Evolutionary conservation across 2,797 vertebrate genomes (phyloP), one percentile per base, ranked within the genome.

Genomic region (Anguilla obscura): DNA sequence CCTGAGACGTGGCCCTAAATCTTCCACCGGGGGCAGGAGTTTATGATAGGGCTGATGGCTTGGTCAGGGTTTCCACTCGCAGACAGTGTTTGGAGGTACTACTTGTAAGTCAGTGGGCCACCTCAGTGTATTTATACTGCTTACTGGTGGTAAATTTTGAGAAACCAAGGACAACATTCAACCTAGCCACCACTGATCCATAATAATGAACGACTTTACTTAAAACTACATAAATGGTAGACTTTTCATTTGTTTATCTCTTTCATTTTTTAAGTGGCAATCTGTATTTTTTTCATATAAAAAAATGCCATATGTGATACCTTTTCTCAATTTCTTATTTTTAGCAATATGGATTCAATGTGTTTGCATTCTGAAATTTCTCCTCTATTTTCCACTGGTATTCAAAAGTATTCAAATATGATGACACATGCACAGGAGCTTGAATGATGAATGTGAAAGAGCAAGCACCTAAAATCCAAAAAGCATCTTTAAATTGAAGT

Each of bases 61-160:
- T 79, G 16, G 33, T 79, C 33, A 79, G 33, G 40, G 40, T 48
- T 82, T 82, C 79, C 2, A 50, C 79, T n/a, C 18, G 9, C 79
- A 82, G 40, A 30, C 79, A 82, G 50, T 79, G 33, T 24, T 82
- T 82, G 48, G 18, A 82, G 79, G 27, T 12, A 50, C 40, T 24
- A 82, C 40, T 48, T 82, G 79, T 82, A 50, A 48, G 45, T 82
- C 40, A 82, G 79, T 48, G 40, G 79, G 45, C 79, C 79, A 45
- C 45, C 21, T 24, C 5, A 50, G 24, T n/a, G 18, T 82, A 18
- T 45, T 36, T 80, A 30, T 48, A 21, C 27, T 76, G 27, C 33
- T 24, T 30, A 36, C 36, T 79, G 18, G 6, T 36, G 30, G 33
- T 36, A 36, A 4, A 79, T 36, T 18, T 74, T 40, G 74, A 5